Percentiles rank a stretch among this genome's conserved stretches.
These are phyloP conservation scores for Hirundo rustica DNA, from an alignment of 2,797 vertebrate species.

Conservation along the genomic window DNA sequence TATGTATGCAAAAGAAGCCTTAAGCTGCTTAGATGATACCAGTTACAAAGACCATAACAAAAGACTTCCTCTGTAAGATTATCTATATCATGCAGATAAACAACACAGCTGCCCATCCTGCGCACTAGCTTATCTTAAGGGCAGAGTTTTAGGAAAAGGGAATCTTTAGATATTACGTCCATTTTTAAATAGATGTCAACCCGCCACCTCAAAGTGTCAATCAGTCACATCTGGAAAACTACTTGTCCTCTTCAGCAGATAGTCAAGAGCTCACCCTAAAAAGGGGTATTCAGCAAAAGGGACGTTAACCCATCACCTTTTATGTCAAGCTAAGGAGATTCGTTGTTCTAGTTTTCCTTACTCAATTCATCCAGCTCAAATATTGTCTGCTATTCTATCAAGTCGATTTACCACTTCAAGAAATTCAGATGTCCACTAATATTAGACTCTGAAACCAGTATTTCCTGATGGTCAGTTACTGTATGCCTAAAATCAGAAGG, in stretches of 20 bases:
- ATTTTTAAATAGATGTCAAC: neutral
- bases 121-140: neutral
- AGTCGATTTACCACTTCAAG: neutral
- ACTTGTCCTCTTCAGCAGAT: neutral
- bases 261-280: neutral
- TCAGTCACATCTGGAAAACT: neutral
- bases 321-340: neutral
- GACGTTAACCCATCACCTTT: neutral
- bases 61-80: neutral
- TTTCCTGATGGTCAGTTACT: neutral
- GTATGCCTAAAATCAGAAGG: neutral
- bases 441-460: neutral
- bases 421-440: neutral
- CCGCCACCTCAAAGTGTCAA: rapidly evolving
- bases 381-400: neutral
- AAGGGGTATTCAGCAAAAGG: neutral
- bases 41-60: neutral
- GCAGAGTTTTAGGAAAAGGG: neutral
- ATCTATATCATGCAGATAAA: neutral
- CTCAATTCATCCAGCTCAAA: neutral
- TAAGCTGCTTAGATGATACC: neutral
- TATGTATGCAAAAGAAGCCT: neutral
- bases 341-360: neutral
- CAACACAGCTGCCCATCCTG: neutral
- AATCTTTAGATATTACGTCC: neutral